Evolutionary conservation across 2,797 vertebrate species (phyloP).

Genomic region (Typhlichthys subterraneus): DNA sequence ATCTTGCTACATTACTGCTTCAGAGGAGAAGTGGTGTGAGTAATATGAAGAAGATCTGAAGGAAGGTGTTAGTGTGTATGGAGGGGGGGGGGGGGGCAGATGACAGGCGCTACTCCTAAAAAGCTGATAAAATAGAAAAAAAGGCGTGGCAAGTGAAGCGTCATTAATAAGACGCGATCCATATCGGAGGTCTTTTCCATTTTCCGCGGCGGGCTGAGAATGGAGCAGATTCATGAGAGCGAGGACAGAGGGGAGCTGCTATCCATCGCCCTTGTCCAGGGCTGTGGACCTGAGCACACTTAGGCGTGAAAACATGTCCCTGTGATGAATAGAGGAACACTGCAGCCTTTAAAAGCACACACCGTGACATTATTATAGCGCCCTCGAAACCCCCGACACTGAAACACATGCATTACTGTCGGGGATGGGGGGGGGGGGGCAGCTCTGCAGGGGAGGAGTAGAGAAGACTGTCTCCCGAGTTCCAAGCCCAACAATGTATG

Average conservation of each 20-base stretch:
- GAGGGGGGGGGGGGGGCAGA: conserved; percentile 28
- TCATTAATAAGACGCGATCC: conserved; percentile 69
- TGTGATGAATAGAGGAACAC: not conserved
- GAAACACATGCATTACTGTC: too few species aligned
- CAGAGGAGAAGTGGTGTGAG: conserved; percentile 61
- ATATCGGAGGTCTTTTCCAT: conserved; percentile 41
- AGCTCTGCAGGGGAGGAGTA: too few species aligned
- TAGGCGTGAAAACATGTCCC: conserved; percentile 7
- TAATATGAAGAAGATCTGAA: conserved; percentile 59
- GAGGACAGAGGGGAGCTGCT: conserved; percentile 31
- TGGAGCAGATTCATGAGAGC: conserved; percentile 39
- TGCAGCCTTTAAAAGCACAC: too few species aligned
- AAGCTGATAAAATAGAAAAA: conserved; percentile 61
- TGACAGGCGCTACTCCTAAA: conserved; percentile 59
- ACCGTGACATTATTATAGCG: too few species aligned
- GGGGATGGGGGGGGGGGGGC: too few species aligned
- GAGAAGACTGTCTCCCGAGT: too few species aligned
- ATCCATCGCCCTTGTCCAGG: conserved; percentile 45
- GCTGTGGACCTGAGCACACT: conserved; percentile 10
- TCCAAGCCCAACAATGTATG: too few species aligned
- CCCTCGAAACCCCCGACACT: too few species aligned
- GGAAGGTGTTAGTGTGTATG: not conserved
- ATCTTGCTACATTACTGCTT: conserved; percentile 68
- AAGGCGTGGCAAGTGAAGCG: conserved; percentile 31
- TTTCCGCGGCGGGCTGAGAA: conserved; percentile 46